Conservation (phyloP, 1,140 invertebrate genomes). For the Zaprionus tsacasi region DNA sequence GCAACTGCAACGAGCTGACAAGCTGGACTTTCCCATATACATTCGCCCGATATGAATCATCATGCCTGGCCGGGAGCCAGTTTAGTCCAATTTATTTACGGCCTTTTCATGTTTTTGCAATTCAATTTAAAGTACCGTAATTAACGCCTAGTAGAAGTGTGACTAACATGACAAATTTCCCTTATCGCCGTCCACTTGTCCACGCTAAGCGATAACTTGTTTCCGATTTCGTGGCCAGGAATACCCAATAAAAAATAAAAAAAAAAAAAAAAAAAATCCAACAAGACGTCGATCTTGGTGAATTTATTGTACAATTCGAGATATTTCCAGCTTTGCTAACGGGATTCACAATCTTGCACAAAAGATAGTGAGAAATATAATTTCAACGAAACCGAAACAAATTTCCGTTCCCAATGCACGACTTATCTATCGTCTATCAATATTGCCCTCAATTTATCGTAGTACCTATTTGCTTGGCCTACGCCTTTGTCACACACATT, state of each 20-base stretch:
- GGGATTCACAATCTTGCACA: not conserved
- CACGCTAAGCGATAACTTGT: constrained; percentile 5
- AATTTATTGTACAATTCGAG: too few relatives aligned
- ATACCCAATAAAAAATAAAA: constrained; percentile 1
- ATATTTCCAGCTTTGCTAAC: not conserved
- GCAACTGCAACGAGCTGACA: constrained; percentile 3
- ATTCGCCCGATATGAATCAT: constrained; percentile 10
- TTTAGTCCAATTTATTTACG: not conserved
- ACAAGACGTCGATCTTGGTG: not conserved
- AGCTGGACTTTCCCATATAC: not conserved
- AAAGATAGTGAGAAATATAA: not conserved
- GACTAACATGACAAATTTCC: constrained; percentile 10
- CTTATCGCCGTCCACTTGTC: not conserved
- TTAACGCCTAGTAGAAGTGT: constrained; percentile 7
- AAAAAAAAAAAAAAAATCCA: not conserved
- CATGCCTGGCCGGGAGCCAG: not conserved
- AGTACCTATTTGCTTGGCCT: not conserved
- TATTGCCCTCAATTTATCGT: not conserved
- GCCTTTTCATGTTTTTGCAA: not conserved
- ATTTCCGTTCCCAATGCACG: not conserved
- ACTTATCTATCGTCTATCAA: not conserved
- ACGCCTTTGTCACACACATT: not conserved
- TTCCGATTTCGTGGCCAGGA: constrained; percentile 21
- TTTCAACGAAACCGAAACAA: not conserved
- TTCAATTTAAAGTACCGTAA: constrained; percentile 14